Conservation (phyloP, 2,797 vertebrate species). For the Periparus ater region DNA sequence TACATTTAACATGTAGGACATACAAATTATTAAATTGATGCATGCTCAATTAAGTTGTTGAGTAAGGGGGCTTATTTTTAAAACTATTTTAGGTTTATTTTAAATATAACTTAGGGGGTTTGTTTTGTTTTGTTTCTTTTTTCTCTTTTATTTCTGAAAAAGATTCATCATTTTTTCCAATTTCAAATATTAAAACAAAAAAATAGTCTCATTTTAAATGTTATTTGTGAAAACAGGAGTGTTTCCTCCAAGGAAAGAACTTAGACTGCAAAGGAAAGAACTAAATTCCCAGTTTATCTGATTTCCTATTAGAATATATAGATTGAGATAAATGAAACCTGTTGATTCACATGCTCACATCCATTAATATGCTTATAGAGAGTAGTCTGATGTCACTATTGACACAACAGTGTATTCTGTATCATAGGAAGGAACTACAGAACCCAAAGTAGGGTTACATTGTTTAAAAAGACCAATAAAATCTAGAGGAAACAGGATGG, state of each 20-base stretch:
- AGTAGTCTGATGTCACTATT: neutral
- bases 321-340: neutral
- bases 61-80: neutral
- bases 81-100: neutral
- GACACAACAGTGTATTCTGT: neutral
- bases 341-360: neutral
- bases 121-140: neutral
- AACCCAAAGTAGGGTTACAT: neutral
- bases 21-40: conserved; percentile 19
- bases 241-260: neutral
- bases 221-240: neutral
- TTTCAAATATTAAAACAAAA: neutral
- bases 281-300: neutral
- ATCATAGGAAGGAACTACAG: neutral
- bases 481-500: neutral
- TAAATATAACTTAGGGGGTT: neutral
- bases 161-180: neutral
- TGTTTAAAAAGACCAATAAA: neutral
- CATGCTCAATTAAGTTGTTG: neutral
- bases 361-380: neutral
- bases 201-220: neutral
- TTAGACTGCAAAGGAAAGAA: no score
- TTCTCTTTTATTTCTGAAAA: neutral
- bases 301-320: neutral
- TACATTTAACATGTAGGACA: neutral